Percentiles rank a stretch among this genome's conserved stretches.
These are phyloP conservation scores for Pagetopsis macropterus DNA, from an alignment of 2,797 vertebrate species.

Conservation along the genomic window DNA sequence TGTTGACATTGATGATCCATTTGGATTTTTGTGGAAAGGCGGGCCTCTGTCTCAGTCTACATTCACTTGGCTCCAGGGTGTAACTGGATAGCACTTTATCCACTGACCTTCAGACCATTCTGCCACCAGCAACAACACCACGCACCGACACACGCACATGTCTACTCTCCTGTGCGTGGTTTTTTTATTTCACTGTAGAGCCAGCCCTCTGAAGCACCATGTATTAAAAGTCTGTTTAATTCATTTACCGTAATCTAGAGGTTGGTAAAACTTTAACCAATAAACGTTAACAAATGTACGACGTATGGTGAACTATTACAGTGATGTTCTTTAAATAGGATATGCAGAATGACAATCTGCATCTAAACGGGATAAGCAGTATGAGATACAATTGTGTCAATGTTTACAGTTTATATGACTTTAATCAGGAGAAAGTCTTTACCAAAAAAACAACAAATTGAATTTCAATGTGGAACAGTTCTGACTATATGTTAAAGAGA, in stretches of 20 bases:
- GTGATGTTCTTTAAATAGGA: constrained; percentile 38
- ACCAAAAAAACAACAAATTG: not conserved
- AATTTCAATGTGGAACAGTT: not conserved
- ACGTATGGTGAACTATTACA: constrained; percentile 41
- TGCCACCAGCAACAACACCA: constrained; percentile 10
- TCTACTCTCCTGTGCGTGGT: constrained; percentile 14
- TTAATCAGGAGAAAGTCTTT: not conserved
- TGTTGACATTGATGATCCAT: not conserved
- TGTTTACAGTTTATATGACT: not conserved
- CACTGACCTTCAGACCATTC: constrained; percentile 57
- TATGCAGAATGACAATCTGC: constrained; percentile 10
- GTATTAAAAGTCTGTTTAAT: constrained; percentile 12
- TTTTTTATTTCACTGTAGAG: not conserved
- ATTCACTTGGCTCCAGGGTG: constrained; percentile 27
- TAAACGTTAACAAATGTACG: not conserved
- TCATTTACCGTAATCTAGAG: not conserved
- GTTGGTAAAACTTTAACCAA: not conserved
- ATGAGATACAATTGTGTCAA: not conserved
- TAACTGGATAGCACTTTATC: constrained; percentile 42
- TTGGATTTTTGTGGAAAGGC: constrained; percentile 24
- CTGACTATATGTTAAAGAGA: not conserved
- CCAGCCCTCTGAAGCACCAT: not conserved
- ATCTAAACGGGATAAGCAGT: not conserved
- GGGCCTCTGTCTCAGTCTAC: constrained; percentile 19
- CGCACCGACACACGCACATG: not conserved